phyloP scores from a whole-genome alignment of 2,113 vertebrate species.

The Thomomys bottae region DNA sequence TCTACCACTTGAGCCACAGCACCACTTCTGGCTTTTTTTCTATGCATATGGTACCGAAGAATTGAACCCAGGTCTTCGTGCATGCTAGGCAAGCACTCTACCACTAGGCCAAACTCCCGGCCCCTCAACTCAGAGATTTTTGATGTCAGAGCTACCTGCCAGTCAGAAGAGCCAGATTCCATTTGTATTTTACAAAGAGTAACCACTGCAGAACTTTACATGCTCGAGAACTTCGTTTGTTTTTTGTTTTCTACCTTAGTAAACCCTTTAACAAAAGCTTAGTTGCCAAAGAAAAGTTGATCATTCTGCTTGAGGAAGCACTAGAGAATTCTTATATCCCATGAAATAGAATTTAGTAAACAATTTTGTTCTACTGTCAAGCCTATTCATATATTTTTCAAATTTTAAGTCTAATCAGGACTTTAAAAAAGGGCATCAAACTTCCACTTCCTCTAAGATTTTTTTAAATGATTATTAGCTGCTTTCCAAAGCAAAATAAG shows the following conservation, averaged over 20 bases:
- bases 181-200: neutral
- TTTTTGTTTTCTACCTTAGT: neutral
- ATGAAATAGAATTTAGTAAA: neutral
- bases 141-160: neutral
- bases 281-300: neutral
- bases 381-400: neutral
- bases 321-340: neutral
- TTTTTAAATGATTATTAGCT: neutral
- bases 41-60: too few relatives aligned
- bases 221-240: neutral
- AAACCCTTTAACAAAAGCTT: constrained; percentile 23
- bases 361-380: neutral
- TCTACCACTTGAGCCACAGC: too few relatives aligned
- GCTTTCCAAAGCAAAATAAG: neutral
- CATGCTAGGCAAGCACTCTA: too few relatives aligned
- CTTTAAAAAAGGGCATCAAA: neutral
- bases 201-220: neutral
- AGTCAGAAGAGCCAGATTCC: neutral
- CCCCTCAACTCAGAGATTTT: neutral
- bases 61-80: too few relatives aligned
- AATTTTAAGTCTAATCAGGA: neutral
- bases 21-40: too few relatives aligned
- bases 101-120: too few relatives aligned
- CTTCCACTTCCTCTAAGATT: neutral
- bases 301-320: neutral